Percentiles rank a stretch among this genome's conserved stretches.
These are phyloP conservation scores for Pseudomyrmex dendroicus DNA, from an alignment of 1,140 invertebrate genomes.

Conservation along the genomic window DNA sequence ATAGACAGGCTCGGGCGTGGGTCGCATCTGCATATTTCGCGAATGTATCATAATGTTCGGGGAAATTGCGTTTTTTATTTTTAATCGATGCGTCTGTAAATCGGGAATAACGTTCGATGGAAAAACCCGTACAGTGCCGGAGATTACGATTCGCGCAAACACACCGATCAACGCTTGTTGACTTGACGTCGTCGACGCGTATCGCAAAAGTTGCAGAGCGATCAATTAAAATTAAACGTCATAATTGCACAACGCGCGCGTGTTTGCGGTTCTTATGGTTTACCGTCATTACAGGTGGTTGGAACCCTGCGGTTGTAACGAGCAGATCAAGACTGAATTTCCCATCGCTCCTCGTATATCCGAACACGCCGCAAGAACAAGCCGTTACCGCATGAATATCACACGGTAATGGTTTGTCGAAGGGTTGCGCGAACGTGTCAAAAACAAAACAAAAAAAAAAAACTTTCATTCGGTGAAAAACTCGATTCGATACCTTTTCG, in stretches of 20 bases:
- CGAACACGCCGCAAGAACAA: neutral
- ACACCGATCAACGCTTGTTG: neutral
- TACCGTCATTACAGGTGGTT: conserved; percentile 57
- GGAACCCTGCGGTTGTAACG: conserved; percentile 57
- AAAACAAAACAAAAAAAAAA: neutral
- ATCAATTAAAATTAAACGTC: conserved; percentile 41
- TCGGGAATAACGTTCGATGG: too few species aligned
- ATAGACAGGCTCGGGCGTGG: neutral
- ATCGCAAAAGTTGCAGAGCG: neutral
- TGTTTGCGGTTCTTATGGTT: conserved; percentile 58
- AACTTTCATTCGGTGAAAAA: neutral
- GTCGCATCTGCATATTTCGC: conserved; percentile 28
- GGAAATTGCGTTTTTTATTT: neutral
- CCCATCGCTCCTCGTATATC: conserved; percentile 18
- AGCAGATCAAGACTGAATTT: conserved; percentile 54
- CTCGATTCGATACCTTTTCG: neutral
- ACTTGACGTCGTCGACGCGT: neutral
- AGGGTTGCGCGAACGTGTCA: too few species aligned
- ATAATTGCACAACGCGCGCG: conserved; percentile 48
- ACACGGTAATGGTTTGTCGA: neutral
- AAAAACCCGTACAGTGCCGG: neutral
- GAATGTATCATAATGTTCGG: conserved; percentile 35
- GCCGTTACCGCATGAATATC: neutral
- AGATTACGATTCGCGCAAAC: neutral
- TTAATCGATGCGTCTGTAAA: too few species aligned